phyloP scores from a whole-genome alignment of 2,113 vertebrate genomes.

The Lampris incognitus region DNA sequence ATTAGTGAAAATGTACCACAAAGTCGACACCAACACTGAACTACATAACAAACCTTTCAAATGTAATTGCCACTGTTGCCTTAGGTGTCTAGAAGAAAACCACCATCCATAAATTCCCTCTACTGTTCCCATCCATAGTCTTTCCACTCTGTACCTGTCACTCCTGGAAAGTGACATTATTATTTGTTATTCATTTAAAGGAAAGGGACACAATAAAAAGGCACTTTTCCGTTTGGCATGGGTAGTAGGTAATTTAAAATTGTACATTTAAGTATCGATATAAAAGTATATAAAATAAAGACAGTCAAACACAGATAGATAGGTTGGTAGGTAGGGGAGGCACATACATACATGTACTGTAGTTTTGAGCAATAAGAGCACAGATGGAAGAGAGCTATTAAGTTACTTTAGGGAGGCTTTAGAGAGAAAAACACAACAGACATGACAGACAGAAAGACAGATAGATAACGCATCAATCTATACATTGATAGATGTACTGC shows the following conservation, averaged over 20 bases:
- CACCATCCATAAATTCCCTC: slow-evolving; percentile 9
- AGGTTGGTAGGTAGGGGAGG: not conserved
- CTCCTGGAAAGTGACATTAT: not conserved
- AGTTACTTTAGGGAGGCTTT: too few species aligned
- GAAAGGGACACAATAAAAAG: slow-evolving; percentile 28
- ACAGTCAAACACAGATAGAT: not conserved
- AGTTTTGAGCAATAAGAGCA: too few species aligned
- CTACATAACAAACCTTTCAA: too few species aligned
- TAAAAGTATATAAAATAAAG: not conserved
- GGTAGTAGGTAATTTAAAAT: slow-evolving; percentile 6
- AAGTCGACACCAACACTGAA: too few species aligned
- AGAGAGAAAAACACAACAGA: not conserved
- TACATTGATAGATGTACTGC: not conserved
- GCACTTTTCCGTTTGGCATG: slow-evolving; percentile 35
- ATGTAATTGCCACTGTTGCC: too few species aligned
- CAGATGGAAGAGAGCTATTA: too few species aligned
- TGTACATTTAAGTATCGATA: slow-evolving; percentile 45
- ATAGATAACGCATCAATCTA: not conserved
- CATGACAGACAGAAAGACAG: not conserved
- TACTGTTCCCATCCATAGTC: slow-evolving; percentile 27
- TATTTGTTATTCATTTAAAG: slow-evolving; percentile 6
- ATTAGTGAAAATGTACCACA: too few species aligned
- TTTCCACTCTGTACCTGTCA: slow-evolving; percentile 30
- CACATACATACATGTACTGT: not conserved
- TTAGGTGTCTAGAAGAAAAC: too few species aligned